Percentiles rank a stretch among this genome's conserved stretches.
phyloP scores from a whole-genome alignment of 2,797 vertebrate species.

The Hoplostethus mediterraneus region DNA sequence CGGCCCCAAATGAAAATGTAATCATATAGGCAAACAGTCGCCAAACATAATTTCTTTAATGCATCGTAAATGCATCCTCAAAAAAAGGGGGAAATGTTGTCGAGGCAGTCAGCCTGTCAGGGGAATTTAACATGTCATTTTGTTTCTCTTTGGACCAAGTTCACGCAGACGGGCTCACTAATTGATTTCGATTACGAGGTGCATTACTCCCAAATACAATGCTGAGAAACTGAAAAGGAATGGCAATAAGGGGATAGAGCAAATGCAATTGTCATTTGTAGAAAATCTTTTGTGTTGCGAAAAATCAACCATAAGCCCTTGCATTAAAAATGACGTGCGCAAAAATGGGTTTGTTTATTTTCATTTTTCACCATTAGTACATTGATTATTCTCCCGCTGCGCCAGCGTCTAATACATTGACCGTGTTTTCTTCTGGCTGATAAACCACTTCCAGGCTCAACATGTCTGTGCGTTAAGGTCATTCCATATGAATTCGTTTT shows the following conservation, averaged over 20 bases:
- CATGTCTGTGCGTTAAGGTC: background rate
- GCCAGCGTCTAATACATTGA: slow-evolving; percentile 2
- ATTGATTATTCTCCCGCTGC: background rate
- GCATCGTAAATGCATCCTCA: background rate
- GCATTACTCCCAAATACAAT: slow-evolving; percentile 16
- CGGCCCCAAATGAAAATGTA: background rate
- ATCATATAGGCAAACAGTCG: background rate
- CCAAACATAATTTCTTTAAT: background rate
- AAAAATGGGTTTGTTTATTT: background rate
- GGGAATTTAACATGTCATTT: slow-evolving; percentile 8
- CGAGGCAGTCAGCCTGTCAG: background rate
- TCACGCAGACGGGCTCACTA: slow-evolving; percentile 20
- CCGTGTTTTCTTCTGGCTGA: slow-evolving; percentile 13
- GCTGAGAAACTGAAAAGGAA: slow-evolving; percentile 23
- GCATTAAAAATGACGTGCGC: background rate
- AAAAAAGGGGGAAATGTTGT: background rate
- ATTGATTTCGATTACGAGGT: slow-evolving; percentile 31
- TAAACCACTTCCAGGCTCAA: slow-evolving; percentile 7
- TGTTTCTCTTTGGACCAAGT: slow-evolving; percentile 16
- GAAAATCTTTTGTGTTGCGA: slow-evolving; percentile 15
- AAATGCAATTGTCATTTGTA: slow-evolving; percentile 21
- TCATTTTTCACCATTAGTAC: background rate
- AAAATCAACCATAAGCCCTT: slow-evolving; percentile 34
- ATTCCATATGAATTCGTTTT: background rate
- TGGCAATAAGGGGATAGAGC: slow-evolving; percentile 14